Evolutionary conservation across 1,140 invertebrate species (phyloP), one percentile per base, ranked within the genome.

Genomic region (Saccostrea echinata): DNA sequence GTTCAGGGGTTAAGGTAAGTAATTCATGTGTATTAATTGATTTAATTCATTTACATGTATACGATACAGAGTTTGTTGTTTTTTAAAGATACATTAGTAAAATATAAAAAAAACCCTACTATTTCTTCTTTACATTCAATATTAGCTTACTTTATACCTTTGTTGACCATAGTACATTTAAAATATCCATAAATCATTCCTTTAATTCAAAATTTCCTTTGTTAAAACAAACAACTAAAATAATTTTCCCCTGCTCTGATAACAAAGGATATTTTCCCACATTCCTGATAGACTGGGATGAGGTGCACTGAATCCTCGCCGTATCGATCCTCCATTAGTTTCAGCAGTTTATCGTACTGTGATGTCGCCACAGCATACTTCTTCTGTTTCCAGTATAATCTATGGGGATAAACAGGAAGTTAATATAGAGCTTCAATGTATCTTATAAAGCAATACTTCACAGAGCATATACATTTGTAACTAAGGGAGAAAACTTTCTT

Each of bases 311-410:
- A 90, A 85, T 95, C 94, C 4, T 91, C 89, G 53, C 94, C 93
- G 85, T 92, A 91, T 76, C 89, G 88, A 53, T 88, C 87, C 84
- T 91, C 88, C 84, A 93, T 93, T 57, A 94, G 64, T 18, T 94
- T 92, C 35, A 94, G 87, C 0, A 92, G 90, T 89, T 94, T 93
- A 85, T 94, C 94, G 89, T 92, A 94, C 88, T 94, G 91, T 4
- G 88, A 88, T 33, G 90, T 90, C 21, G 94, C 91, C 51, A 92
- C 82, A 8, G 94, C 93, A 90, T 92, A 87, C 87, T 94, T 95
- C 90, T 94, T 93, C 90, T 94, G 94, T 87, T 91, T 91, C 52
- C 90, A 92, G 84, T 91, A 90, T 84, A 94, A 89, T 88, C 94
- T 94, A 88, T 3, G 33, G 11, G 27, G 9, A 68, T 4, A 68